Conservation (phyloP, 2,888 invertebrate genomes). For the Acleris literana region DNA sequence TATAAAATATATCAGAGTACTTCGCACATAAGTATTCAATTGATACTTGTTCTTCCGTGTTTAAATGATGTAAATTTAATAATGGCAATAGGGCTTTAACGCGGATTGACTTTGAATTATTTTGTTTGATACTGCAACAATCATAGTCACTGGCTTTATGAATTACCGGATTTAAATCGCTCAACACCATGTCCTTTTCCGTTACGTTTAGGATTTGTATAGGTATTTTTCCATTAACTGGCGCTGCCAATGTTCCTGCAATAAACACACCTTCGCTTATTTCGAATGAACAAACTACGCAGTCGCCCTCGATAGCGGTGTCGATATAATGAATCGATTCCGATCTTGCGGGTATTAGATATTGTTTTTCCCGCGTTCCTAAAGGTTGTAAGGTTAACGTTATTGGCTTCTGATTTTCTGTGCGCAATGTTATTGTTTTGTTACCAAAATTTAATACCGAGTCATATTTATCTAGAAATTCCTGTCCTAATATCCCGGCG, state of each 20-base stretch:
- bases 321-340: constrained; percentile 31
- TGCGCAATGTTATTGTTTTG: constrained; percentile 21
- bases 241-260: constrained; percentile 20
- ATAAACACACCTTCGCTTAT: constrained; percentile 27
- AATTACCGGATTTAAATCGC: too few relatives aligned
- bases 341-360: constrained; percentile 10
- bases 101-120: too few relatives aligned
- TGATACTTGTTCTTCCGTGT: not conserved
- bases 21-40: not conserved
- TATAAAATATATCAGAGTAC: not conserved
- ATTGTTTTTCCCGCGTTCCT: too few relatives aligned
- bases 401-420: not conserved
- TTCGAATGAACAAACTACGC: constrained; percentile 22
- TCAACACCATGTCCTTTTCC: too few relatives aligned
- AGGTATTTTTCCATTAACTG: constrained; percentile 2
- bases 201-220: not conserved
- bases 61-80: too few relatives aligned
- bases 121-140: too few relatives aligned
- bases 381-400: too few relatives aligned
- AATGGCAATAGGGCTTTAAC: too few relatives aligned
- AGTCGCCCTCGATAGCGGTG: constrained; percentile 22
- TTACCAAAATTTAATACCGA: constrained; percentile 25
- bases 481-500: constrained; percentile 35
- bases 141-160: too few relatives aligned
- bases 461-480: constrained; percentile 31